These are phyloP conservation scores for Drosophila suboccidentalis DNA, from an alignment of 2,888 invertebrate genomes.

Conservation along the genomic window DNA sequence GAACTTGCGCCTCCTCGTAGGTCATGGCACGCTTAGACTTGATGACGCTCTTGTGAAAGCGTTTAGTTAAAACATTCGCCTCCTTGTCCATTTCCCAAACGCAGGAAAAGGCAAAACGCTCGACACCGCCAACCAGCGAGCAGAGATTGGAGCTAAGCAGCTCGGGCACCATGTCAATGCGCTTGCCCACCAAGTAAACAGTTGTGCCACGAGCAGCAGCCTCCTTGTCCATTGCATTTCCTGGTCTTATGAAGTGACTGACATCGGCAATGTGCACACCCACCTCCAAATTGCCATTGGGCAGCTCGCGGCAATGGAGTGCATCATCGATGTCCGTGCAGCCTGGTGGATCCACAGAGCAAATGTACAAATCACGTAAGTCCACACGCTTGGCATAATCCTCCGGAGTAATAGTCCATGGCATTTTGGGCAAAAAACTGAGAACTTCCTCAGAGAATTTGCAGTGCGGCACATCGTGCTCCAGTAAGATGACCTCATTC, in stretches of 20 bases:
- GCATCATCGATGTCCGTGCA: constrained; percentile 99
- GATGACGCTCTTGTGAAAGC: constrained; percentile 97
- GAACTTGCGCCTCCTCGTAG: constrained; percentile 97
- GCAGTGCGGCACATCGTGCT: constrained; percentile 98
- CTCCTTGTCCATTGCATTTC: constrained; percentile 96
- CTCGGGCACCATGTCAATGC: constrained; percentile 96
- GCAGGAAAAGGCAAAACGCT: constrained; percentile 97
- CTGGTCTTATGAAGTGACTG: constrained; percentile 97
- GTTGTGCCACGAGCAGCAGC: constrained; percentile 98
- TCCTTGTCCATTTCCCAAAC: constrained; percentile 96
- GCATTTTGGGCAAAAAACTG: constrained; percentile 94
- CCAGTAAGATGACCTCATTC: constrained; percentile 97
- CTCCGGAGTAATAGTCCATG: constrained; percentile 95
- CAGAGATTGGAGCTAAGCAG: constrained; percentile 97
- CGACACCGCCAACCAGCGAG: constrained; percentile 95
- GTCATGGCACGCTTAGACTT: constrained; percentile 96
- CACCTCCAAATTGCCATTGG: constrained; percentile 92
- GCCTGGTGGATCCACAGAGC: constrained; percentile 99
- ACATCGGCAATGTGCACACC: constrained; percentile 99
- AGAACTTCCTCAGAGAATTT: constrained; percentile 97
- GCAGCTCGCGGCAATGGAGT: constrained; percentile 93
- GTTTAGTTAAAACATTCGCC: constrained; percentile 92
- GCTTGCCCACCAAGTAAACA: constrained; percentile 97
- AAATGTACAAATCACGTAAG: constrained; percentile 93
- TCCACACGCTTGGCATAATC: constrained; percentile 93